Evolutionary conservation across 1,140 invertebrate species (phyloP).

Genomic region (Macrotrachela quadricornifera): DNA sequence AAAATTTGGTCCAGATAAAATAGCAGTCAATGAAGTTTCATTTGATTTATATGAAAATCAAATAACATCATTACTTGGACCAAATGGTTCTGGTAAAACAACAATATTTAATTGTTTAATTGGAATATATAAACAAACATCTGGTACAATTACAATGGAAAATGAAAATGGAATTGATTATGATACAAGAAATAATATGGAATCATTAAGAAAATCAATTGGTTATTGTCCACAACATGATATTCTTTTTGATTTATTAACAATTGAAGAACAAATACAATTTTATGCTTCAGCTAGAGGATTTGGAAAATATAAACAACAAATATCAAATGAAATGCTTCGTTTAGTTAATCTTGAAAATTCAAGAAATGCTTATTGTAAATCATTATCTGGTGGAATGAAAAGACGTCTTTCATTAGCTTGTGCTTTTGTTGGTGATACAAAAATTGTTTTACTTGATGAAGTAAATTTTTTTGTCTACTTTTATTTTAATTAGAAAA

Average conservation of each 20-base stretch:
- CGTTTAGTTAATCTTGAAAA: constrained; percentile 12
- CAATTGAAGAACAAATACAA: constrained; percentile 21
- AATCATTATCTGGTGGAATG: constrained; percentile 9
- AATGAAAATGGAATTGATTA: no score
- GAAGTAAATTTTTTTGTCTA: constrained; percentile 5
- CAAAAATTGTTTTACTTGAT: constrained; percentile 21
- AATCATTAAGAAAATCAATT: constrained; percentile 11
- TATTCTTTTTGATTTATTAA: constrained; percentile 50
- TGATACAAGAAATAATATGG: no score
- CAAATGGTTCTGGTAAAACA: constrained; percentile 7
- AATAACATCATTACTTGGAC: constrained; percentile 1
- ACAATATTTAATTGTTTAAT: neutral
- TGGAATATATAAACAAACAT: neutral
- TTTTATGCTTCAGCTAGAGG: constrained; percentile 11
- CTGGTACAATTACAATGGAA: neutral
- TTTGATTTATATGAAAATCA: neutral
- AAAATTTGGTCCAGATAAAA: constrained; percentile 11
- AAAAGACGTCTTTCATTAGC: constrained; percentile 3
- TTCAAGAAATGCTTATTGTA: constrained; percentile 10
- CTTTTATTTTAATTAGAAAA: no score
- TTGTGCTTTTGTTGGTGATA: constrained; percentile 21
- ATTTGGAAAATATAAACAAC: constrained; percentile 10
- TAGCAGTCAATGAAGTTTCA: no score
- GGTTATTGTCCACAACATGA: constrained; percentile 63
- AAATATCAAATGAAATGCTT: constrained; percentile 11